Base-by-base conservation (phyloP, 1,140 invertebrate species). In the Lerema accius region DNA sequence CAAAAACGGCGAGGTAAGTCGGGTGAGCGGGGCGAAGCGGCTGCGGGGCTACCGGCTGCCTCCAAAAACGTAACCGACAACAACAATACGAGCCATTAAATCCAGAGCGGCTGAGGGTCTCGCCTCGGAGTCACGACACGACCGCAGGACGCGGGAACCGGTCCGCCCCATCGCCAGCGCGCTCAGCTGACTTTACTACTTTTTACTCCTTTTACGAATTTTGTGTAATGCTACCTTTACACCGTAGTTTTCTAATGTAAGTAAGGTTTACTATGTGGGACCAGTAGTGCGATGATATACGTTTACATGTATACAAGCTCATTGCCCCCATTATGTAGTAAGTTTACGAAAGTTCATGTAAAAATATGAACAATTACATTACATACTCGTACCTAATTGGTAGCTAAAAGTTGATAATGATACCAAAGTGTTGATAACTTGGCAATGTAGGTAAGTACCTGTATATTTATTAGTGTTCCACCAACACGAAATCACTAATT, bases 111-210 rank as follows among this genome's bases (percentile, higher is more conserved):
- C 23, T 48, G 45, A 28, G 17, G 45, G 45, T 48, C 28, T 14
- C 19, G 45, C 13, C 14, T 17, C 45, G 45, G 13, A 48, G 45
- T 55, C 50, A 55, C 50, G 50, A 55, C 40, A 55, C 42, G 37
- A 55, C 26, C 39, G 37, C 37, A 16, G 10, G 42, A 23, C 42
- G 10, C 16, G 17, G 17, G 35, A 53, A 53, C 50, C 50, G 50
- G 50, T 53, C 35, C 37, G 50, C 40, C 35, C 37, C 5, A 43
- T 14, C 40, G 40, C 15, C 40, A 23, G 5, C 19, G 3, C 19
- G 16, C 14, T 51, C 16, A 51, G 32, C 32, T 23, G 19, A 23
- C 48, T 35, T 51, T 51, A 35, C 15, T 37, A 51, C 48, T 37
- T 51, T 51, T 51, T 51, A 51, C 9, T n/a, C 32, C 28, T 51